Conservation (phyloP, 2,113 vertebrate genomes). For the Eclectus roratus region DNA sequence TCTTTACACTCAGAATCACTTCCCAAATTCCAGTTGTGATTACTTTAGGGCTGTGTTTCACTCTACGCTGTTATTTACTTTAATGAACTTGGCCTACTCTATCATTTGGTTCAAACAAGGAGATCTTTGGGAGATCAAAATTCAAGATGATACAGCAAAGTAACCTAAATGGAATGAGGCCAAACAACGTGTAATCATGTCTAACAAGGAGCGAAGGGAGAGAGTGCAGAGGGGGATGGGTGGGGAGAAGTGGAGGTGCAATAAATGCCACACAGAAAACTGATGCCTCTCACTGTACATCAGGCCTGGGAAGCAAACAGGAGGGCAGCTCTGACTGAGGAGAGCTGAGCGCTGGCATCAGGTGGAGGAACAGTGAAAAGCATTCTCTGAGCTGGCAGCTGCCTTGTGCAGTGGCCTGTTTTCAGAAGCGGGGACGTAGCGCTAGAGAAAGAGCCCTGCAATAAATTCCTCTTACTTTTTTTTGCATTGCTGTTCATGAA, state of each 20-base stretch:
- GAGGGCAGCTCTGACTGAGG: background rate
- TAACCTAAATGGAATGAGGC: constrained; percentile 49
- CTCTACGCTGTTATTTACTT: constrained; percentile 29
- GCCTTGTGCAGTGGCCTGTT: background rate
- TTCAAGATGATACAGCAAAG: constrained; percentile 41
- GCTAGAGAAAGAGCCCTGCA: background rate
- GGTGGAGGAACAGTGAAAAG: background rate
- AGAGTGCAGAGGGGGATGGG: background rate
- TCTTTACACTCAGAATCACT: background rate
- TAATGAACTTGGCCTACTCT: constrained; percentile 48
- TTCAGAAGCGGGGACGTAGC: background rate
- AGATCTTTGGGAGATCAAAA: background rate
- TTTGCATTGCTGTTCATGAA: background rate
- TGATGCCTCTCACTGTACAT: background rate
- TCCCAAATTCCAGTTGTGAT: constrained; percentile 45
- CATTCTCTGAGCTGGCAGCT: background rate
- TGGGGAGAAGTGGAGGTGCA: background rate
- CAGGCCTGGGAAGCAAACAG: background rate
- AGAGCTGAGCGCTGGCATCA: background rate
- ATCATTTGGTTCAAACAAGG: constrained; percentile 11
- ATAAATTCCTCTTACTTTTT: background rate
- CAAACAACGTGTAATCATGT: constrained; percentile 51
- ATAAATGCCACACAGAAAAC: background rate
- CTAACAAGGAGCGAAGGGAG: constrained; percentile 7
- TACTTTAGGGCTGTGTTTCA: constrained; percentile 29